Percentiles rank a stretch among this genome's conserved stretches.
Conservation (phyloP, 2,113 vertebrate genomes). For the Cryptotis parvus region DNA sequence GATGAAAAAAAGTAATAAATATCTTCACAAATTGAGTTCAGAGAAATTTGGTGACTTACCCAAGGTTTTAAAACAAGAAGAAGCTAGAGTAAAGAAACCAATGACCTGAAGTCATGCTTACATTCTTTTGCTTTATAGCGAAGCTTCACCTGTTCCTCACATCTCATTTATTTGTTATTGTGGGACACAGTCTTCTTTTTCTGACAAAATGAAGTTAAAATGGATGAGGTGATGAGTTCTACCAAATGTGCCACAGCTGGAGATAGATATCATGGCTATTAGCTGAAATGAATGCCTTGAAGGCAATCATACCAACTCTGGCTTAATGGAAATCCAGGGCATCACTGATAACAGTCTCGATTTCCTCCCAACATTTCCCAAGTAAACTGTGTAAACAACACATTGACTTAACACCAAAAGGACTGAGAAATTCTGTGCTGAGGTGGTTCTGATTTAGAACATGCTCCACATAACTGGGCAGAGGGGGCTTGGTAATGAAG, state of each 20-base stretch:
- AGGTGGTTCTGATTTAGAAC: not conserved
- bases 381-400: conserved; percentile 40
- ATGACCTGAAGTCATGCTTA: not conserved
- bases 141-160: conserved; percentile 44
- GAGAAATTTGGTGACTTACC: no score
- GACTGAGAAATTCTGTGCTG: not conserved
- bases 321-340: not conserved
- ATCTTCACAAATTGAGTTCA: no score
- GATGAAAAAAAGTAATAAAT: no score
- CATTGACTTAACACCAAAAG: conserved; percentile 15
- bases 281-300: not conserved
- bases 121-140: conserved; percentile 30
- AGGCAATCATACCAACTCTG: not conserved
- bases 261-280: not conserved
- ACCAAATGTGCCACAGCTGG: conserved; percentile 41
- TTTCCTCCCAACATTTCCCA: conserved; percentile 10
- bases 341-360: not conserved
- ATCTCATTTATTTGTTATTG: conserved; percentile 2
- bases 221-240: conserved; percentile 6
- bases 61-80: no score
- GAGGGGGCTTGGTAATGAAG: not conserved
- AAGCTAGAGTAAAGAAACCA: not conserved
- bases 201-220: conserved; percentile 26
- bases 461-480: not conserved
- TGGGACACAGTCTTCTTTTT: conserved; percentile 60